Percentiles rank a stretch among this genome's conserved stretches.
Conservation (phyloP, 2,113 vertebrate genomes). For the Pongo abelii region DNA sequence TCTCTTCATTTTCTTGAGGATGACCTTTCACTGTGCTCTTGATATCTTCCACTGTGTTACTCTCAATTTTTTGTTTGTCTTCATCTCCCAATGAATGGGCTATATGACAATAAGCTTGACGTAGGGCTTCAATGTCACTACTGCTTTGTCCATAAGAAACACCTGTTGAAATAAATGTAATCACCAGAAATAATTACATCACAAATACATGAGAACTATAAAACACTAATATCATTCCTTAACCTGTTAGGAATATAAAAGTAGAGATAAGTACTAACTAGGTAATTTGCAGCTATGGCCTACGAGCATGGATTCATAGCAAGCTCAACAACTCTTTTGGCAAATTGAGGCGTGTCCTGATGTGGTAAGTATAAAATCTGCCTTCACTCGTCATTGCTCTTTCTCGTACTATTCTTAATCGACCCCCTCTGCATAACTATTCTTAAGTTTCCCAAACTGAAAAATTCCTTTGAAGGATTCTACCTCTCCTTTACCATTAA, state of each 20-base stretch:
- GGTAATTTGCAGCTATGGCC: background rate
- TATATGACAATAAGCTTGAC: slow-evolving; percentile 89
- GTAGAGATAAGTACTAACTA: background rate
- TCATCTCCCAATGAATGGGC: slow-evolving; percentile 83
- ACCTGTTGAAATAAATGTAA: slow-evolving; percentile 72
- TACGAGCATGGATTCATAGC: background rate
- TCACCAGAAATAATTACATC: background rate
- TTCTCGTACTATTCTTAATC: background rate
- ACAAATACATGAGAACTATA: background rate
- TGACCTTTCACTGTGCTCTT: slow-evolving; percentile 56
- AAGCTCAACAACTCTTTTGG: background rate
- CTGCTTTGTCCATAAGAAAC: slow-evolving; percentile 84
- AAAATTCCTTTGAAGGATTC: background rate
- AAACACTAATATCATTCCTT: background rate
- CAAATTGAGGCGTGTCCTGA: background rate
- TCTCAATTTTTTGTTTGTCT: slow-evolving; percentile 72
- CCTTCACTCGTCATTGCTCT: background rate
- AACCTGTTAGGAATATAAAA: background rate
- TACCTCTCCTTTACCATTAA: background rate
- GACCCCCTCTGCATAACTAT: background rate
- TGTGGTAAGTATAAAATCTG: background rate
- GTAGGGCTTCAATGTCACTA: slow-evolving; percentile 91
- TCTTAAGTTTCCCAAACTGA: background rate
- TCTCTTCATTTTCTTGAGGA: slow-evolving; percentile 74
- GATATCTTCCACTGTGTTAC: background rate